phyloP scores from a whole-genome alignment of 2,113 vertebrate species.

The Psettodes erumei region DNA sequence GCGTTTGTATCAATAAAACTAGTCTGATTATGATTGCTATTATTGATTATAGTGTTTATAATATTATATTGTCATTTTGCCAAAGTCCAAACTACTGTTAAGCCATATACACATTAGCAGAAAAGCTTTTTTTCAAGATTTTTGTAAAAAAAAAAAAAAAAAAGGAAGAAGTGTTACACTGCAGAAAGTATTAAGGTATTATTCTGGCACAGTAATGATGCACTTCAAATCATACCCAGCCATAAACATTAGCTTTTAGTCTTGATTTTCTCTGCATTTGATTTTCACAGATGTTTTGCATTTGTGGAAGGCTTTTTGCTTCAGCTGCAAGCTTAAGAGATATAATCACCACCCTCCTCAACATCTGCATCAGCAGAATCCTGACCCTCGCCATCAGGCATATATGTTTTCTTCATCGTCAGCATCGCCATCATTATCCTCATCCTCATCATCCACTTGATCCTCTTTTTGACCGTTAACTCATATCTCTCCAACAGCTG shows the following conservation, averaged over 20 bases:
- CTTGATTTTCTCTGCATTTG: slow-evolving; percentile 4
- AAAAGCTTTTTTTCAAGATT: too few species aligned
- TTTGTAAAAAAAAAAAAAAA: too few species aligned
- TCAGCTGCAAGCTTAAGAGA: slow-evolving; percentile 41
- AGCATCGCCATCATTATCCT: slow-evolving; percentile 56
- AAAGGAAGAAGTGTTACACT: too few species aligned
- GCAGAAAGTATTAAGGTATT: too few species aligned
- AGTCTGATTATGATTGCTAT: too few species aligned
- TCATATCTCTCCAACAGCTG: slow-evolving; percentile 47
- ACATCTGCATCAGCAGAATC: slow-evolving; percentile 53
- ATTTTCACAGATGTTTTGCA: slow-evolving; percentile 33
- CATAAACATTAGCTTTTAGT: neutral
- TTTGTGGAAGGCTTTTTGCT: slow-evolving; percentile 31
- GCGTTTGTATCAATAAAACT: too few species aligned
- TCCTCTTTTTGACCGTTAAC: slow-evolving; percentile 55
- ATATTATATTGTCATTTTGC: too few species aligned
- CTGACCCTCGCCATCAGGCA: slow-evolving; percentile 44
- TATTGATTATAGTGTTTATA: too few species aligned
- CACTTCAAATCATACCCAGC: neutral
- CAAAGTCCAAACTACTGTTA: too few species aligned
- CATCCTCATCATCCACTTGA: slow-evolving; percentile 69
- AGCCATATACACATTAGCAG: too few species aligned
- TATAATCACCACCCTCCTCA: slow-evolving; percentile 58
- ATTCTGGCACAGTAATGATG: neutral
- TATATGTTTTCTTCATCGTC: slow-evolving; percentile 37